Evolutionary conservation across 2,113 vertebrate genomes (phyloP), one percentile per base, ranked within the genome.

Genomic region (Eretmochelys imbricata): DNA sequence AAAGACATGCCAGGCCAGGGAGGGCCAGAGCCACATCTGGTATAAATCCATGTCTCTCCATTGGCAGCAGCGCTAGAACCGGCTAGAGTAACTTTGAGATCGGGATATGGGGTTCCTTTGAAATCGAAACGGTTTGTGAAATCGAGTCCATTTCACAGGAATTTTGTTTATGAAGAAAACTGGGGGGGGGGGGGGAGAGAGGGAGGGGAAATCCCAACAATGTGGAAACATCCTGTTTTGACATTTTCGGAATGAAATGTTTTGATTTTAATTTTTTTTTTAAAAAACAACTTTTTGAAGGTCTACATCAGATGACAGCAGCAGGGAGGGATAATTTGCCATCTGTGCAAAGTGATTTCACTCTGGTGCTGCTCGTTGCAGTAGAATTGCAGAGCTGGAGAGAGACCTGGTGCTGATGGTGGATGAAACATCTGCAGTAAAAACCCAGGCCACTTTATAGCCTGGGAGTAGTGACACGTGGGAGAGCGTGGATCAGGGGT

Each of bases 271-370:
- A 24, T 38, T 62, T 17, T n/a, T n/a, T 65, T 35, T n/a, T 9
- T 5, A 57, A 59, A 59, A 65, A 65, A 9, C 65, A 20, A 19
- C n/a, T 72, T 72, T 72, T 38, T 38, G 88, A 75, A 88, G 84
- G 59, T 81, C 88, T 85, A 1, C 0, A 0, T 93, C 89, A 91
- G 93, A 19, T 0, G 83, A 89, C 84, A 97, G 93, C 96, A 96
- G 94, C 96, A 95, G 94, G 91, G 91, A 91, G 92, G 82, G 59
- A 96, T 96, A 97, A 96, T 96, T 95, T 93, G 91, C 96, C 94
- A 93, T 97, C 96, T 97, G 96, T 90, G 95, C 95, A 92, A 85
- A 95, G 91, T 38, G 89, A 88, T 95, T 91, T 96, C 96, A 95
- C 96, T 94, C 92, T 92, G 91, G 88, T 80, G 97, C 93, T 92